phyloP scores from a whole-genome alignment of 2,113 vertebrate species.

The Epinephelus cyanopodus region DNA sequence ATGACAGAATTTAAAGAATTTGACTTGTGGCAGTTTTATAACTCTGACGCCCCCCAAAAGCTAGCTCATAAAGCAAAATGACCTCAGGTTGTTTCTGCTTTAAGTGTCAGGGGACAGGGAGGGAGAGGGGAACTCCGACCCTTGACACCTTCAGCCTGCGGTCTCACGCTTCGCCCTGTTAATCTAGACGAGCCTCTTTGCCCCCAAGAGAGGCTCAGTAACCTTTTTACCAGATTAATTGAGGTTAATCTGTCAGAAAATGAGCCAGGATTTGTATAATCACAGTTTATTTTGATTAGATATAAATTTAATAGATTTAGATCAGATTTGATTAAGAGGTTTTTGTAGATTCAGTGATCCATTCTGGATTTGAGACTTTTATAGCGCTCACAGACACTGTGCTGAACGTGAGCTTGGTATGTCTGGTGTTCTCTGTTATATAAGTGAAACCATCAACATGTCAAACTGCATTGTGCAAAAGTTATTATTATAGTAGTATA shows the following conservation, averaged over 20 bases:
- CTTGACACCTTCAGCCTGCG: constrained; percentile 6
- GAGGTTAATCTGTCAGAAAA: constrained; percentile 48
- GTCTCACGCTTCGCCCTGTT: constrained; percentile 1
- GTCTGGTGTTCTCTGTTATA: not conserved
- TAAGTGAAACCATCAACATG: not conserved
- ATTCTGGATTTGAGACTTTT: not conserved
- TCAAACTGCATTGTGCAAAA: not conserved
- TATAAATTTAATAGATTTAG: constrained; percentile 44
- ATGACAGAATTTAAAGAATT: constrained; percentile 40
- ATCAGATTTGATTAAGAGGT: constrained; percentile 27
- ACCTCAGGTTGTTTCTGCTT: not conserved
- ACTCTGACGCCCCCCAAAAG: constrained; percentile 5
- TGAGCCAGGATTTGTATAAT: constrained; percentile 61
- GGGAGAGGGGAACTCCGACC: not conserved
- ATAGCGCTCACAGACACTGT: not conserved
- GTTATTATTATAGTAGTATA: not conserved
- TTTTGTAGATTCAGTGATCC: constrained; percentile 29
- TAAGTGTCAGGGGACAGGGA: not conserved
- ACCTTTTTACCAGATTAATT: constrained; percentile 60
- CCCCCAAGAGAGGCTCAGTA: not conserved
- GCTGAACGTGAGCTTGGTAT: not conserved
- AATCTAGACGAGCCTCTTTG: constrained; percentile 20
- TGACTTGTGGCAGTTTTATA: constrained; percentile 7
- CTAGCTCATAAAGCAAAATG: not conserved
- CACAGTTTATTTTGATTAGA: constrained; percentile 57